phyloP scores from a whole-genome alignment of 2,888 invertebrate species.

The Spodoptera exigua region DNA sequence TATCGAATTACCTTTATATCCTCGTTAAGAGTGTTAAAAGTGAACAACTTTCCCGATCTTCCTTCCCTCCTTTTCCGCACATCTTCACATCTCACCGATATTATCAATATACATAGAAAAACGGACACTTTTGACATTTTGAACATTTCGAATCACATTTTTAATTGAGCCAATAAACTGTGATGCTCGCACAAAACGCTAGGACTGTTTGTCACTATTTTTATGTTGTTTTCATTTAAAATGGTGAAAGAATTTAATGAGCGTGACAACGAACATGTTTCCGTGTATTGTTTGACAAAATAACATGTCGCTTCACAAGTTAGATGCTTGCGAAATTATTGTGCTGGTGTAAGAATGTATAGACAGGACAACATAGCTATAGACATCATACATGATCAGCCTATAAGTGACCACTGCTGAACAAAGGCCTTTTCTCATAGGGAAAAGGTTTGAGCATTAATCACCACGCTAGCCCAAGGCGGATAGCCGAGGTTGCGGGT shows the following conservation, averaged over 20 bases:
- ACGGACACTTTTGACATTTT: constrained; percentile 65
- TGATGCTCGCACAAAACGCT: constrained; percentile 66
- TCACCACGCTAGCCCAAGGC: too few relatives aligned
- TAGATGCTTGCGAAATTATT: constrained; percentile 45
- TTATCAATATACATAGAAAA: constrained; percentile 53
- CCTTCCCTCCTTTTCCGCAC: constrained; percentile 48
- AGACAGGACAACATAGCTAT: constrained; percentile 45
- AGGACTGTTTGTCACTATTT: constrained; percentile 69
- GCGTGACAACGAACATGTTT: constrained; percentile 68
- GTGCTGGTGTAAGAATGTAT: constrained; percentile 25
- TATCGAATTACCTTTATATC: constrained; percentile 87
- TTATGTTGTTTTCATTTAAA: constrained; percentile 72
- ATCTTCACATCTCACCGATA: constrained; percentile 62
- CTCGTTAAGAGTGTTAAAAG: constrained; percentile 87
- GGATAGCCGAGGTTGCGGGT: too few relatives aligned
- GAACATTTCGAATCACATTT: constrained; percentile 42
- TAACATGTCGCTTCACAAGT: constrained; percentile 62
- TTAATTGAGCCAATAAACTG: constrained; percentile 67
- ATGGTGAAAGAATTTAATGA: constrained; percentile 69
- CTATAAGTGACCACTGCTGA: too few relatives aligned
- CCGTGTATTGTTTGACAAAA: constrained; percentile 78
- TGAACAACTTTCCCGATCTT: constrained; percentile 82
- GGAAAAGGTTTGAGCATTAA: too few relatives aligned
- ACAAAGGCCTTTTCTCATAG: too few relatives aligned
- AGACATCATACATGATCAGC: too few relatives aligned